Conservation (phyloP, 2,888 invertebrate species). For the Apamea monoglypha region DNA sequence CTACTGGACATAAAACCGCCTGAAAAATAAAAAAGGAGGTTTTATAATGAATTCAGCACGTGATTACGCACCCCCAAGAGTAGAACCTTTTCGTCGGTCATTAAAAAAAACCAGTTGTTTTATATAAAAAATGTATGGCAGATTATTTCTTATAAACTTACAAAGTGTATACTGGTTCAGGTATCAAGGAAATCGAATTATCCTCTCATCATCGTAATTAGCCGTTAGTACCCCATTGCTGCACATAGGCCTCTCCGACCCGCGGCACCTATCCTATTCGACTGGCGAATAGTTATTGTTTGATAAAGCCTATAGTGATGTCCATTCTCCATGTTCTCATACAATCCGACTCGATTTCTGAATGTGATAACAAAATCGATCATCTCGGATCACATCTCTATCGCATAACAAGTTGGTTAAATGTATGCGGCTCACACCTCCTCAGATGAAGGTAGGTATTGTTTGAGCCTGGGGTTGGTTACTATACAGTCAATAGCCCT, state of each 20-base stretch:
- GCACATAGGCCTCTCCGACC: not conserved
- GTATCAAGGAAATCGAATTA: not conserved
- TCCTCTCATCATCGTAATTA: not conserved
- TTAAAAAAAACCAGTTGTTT: not conserved
- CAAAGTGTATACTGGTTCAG: not conserved
- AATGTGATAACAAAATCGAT: not conserved
- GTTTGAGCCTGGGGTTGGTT: not conserved
- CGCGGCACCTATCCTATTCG: not conserved
- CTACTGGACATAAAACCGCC: conserved; percentile 90
- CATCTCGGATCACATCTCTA: not conserved
- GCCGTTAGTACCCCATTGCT: not conserved
- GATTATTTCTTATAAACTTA: no score
- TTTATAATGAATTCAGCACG: not conserved
- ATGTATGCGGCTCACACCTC: not conserved
- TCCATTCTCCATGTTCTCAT: not conserved
- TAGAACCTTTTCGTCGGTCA: not conserved
- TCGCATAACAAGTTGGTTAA: not conserved
- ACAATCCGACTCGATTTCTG: not conserved
- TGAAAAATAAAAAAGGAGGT: conserved; percentile 71
- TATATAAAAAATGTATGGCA: not conserved
- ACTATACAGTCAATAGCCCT: not conserved
- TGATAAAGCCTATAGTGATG: not conserved
- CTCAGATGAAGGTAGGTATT: not conserved
- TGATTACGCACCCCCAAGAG: not conserved
- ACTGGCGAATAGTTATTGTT: not conserved